These are phyloP conservation scores for Euplexia lucipara DNA, from an alignment of 2,888 invertebrate genomes.

Conservation along the genomic window DNA sequence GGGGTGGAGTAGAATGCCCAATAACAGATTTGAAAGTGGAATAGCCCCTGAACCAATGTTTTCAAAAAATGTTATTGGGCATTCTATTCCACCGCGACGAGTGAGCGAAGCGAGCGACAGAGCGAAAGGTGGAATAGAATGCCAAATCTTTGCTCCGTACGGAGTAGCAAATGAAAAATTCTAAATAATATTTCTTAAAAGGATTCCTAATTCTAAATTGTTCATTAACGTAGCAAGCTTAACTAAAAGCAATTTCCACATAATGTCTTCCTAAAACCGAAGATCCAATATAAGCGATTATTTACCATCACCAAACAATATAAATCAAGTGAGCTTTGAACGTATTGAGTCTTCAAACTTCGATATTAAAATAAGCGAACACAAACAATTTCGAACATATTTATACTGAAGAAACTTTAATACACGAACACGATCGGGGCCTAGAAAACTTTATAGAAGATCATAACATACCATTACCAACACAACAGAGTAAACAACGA, in stretches of 20 bases:
- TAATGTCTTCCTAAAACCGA: constrained; percentile 2
- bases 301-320: constrained; percentile 43
- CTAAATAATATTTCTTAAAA: not conserved
- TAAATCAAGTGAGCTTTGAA: constrained; percentile 38
- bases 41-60: too few species aligned
- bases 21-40: too few species aligned
- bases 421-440: constrained; percentile 46
- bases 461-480: constrained; percentile 65
- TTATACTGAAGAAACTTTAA: constrained; percentile 44
- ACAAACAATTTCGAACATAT: constrained; percentile 54
- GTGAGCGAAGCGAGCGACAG: too few species aligned
- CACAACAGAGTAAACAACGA: constrained; percentile 64
- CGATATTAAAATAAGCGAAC: constrained; percentile 44
- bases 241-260: constrained; percentile 38
- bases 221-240: not conserved
- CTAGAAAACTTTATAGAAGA: constrained; percentile 59
- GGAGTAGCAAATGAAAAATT: too few species aligned
- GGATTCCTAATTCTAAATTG: not conserved
- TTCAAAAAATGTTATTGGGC: too few species aligned
- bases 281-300: constrained; percentile 28
- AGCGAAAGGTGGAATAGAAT: too few species aligned
- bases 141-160: too few species aligned
- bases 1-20: too few species aligned
- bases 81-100: too few species aligned
- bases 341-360: constrained; percentile 51